Evolutionary conservation across 2,113 vertebrate species (phyloP), one percentile per base, ranked within the genome.

Genomic region (Galbula dea): DNA sequence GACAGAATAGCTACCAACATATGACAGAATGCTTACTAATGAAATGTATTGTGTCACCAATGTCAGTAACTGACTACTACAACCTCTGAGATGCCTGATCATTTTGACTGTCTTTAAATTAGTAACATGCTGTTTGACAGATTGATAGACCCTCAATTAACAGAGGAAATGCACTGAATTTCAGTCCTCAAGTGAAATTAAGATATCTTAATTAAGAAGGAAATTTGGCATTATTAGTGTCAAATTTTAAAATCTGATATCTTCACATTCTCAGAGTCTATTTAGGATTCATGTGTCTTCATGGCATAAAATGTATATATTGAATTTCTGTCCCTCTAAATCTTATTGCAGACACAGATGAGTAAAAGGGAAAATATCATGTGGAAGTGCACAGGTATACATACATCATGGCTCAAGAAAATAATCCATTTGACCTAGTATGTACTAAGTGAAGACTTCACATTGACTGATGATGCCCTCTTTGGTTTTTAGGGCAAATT

Each of bases 21-120:
- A 36, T 66, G 61, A 94, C 86, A 54, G 90, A 68, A 95, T 86
- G 21, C 37, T 95, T 87, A 82, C 63, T 94, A 96, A 91, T 76
- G 30, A 92, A 96, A 95, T 93, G 37, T 58, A 36, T 92, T 97
- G 51, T 94, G 92, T 92, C 80, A 93, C 21, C 67, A 89, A 22
- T 55, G 79, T 83, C 77, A 95, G 20, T 55, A 93, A 48, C 55
- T 84, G 34, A 29, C 26, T 90, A 55, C 46, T 95, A 65, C 78
- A 83, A 89, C n/a, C 22, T 49, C 55, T 85, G 72, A 94, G 63
- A 94, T 51, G n/a, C 62, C 32, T 75, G 83, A 93, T 95, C 46
- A 67, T 48, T 94, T 94, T 94, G 65, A 75, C 63, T 92, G 54
- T 75, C 67, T 89, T 80, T 89, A 93, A 96, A 88, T 94, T 59